Percentiles rank a stretch among this genome's conserved stretches.
phyloP scores from a whole-genome alignment of 92 coral and sea anemone species.

The Diadumene lineata region DNA sequence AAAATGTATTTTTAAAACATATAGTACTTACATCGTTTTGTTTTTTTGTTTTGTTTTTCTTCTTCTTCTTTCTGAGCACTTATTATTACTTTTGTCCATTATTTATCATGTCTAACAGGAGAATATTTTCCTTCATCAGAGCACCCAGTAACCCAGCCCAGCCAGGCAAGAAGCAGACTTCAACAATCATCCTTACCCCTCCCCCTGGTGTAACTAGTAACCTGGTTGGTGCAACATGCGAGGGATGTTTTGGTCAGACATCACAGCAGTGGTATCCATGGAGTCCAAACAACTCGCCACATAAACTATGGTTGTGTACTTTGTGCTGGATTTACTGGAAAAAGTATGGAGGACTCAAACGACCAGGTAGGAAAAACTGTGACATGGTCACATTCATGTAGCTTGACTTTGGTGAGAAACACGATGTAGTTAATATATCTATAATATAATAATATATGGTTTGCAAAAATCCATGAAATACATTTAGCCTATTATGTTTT shows the following conservation, averaged over 20 bases:
- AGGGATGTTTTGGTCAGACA: slow-evolving; percentile 90
- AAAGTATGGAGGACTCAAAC: slow-evolving; percentile 96
- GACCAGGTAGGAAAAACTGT: slow-evolving; percentile 67
- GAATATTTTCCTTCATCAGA: slow-evolving; percentile 18
- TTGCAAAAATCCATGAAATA: too few relatives aligned
- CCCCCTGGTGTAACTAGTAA: slow-evolving; percentile 96
- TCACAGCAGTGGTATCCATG: slow-evolving; percentile 99
- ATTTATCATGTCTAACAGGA: too few relatives aligned
- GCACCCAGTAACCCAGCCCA: slow-evolving; percentile 76
- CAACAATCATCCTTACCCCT: slow-evolving; percentile 87
- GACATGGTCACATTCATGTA: background rate
- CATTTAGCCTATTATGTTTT: too few relatives aligned
- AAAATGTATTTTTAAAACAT: too few relatives aligned
- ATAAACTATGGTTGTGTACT: slow-evolving; percentile 92
- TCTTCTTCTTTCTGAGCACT: too few relatives aligned
- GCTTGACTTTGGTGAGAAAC: too few relatives aligned
- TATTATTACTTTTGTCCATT: too few relatives aligned
- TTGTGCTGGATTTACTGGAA: slow-evolving; percentile 99
- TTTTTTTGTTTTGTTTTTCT: too few relatives aligned
- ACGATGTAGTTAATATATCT: background rate
- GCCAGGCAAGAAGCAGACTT: slow-evolving; percentile 94
- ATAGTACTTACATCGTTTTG: too few relatives aligned
- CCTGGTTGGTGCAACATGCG: slow-evolving; percentile 92
- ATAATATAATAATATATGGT: background rate
- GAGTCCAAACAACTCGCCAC: slow-evolving; percentile 87